Evolutionary conservation across 2,888 invertebrate species (phyloP).

Genomic region (Acrocera orbiculus): DNA sequence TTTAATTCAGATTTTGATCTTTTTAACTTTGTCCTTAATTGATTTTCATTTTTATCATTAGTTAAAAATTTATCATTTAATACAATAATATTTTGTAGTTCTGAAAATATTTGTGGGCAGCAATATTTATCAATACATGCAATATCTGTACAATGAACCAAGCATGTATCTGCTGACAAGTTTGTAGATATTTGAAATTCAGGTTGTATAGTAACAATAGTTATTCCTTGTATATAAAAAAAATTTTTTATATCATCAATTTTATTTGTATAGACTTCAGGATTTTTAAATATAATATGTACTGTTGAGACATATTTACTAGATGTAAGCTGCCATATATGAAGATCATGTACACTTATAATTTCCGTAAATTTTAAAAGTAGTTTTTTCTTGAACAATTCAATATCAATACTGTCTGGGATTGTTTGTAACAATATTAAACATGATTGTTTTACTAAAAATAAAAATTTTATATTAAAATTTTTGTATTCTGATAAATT

Average conservation of each 20-base stretch:
- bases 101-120: neutral
- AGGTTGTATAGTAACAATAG: conserved; percentile 72
- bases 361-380: conserved; percentile 49
- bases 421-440: conserved; percentile 82
- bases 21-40: too few relatives aligned
- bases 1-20: too few relatives aligned
- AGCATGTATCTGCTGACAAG: conserved; percentile 1
- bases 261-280: conserved; percentile 39
- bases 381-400: conserved; percentile 45
- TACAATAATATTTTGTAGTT: too few relatives aligned
- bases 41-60: too few relatives aligned
- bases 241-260: conserved; percentile 49
- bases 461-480: neutral
- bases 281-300: conserved; percentile 57
- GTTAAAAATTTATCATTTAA: too few relatives aligned
- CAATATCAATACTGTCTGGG: conserved; percentile 70
- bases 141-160: conserved; percentile 3
- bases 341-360: conserved; percentile 67
- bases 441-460: conserved; percentile 70
- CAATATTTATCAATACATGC: conserved; percentile 6
- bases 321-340: conserved; percentile 74
- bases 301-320: conserved; percentile 67
- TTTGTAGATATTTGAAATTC: conserved; percentile 44
- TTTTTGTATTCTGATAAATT: neutral
- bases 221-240: conserved; percentile 64